Evolutionary conservation across 2,888 invertebrate genomes (phyloP).

Genomic region (Caenorhabditis sp.): DNA sequence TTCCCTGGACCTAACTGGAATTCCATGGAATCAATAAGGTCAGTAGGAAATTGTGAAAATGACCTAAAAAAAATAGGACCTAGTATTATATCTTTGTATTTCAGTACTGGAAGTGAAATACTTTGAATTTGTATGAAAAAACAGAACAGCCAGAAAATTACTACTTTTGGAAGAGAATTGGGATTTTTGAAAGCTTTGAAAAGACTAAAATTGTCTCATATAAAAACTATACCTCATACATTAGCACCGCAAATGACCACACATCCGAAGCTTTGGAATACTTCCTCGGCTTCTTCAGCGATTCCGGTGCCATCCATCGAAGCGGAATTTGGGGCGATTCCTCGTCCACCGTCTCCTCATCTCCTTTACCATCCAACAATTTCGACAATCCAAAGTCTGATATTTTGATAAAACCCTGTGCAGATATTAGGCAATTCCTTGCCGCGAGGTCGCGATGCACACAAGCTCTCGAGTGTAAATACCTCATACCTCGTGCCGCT

Average conservation of each 20-base stretch:
- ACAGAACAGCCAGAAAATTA: too few relatives aligned
- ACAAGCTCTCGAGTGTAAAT: slow-evolving; percentile 82
- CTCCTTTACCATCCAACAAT: slow-evolving; percentile 11
- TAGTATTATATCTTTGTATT: too few relatives aligned
- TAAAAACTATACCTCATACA: slow-evolving; percentile 43
- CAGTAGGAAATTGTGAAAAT: too few relatives aligned
- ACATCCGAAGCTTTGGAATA: slow-evolving; percentile 51
- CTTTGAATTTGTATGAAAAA: too few relatives aligned
- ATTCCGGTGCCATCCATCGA: slow-evolving; percentile 65
- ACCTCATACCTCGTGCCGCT: slow-evolving; percentile 83
- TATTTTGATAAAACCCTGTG: slow-evolving; percentile 40
- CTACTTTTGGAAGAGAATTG: too few relatives aligned
- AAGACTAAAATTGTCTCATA: not conserved
- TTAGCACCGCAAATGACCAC: slow-evolving; percentile 55
- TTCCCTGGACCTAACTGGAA: too few relatives aligned
- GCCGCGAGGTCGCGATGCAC: slow-evolving; percentile 87
- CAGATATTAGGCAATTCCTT: slow-evolving; percentile 79
- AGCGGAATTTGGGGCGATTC: slow-evolving; percentile 21
- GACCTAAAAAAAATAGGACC: too few relatives aligned
- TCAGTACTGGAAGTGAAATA: too few relatives aligned
- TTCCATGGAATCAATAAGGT: too few relatives aligned
- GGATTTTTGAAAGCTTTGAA: too few relatives aligned
- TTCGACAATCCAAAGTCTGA: slow-evolving; percentile 52
- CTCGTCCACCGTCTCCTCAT: slow-evolving; percentile 9
- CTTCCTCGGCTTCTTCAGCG: slow-evolving; percentile 23